A percentile compares a stretch with the other conserved stretches of the same genome.
These are phyloP conservation scores for Nyctalus aviator DNA, from an alignment of 2,797 vertebrate genomes.

Conservation along the genomic window DNA sequence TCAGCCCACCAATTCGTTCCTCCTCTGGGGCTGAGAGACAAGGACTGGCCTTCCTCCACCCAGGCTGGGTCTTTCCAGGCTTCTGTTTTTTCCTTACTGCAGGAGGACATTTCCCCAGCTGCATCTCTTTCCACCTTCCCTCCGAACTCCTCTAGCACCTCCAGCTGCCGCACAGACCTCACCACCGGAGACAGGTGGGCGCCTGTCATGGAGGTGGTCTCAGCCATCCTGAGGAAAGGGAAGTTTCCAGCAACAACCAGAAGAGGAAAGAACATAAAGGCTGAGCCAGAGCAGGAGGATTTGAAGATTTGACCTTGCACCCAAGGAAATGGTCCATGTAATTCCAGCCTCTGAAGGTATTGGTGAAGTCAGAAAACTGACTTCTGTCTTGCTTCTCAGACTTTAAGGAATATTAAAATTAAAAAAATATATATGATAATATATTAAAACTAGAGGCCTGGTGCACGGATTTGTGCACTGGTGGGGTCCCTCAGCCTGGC, in stretches of 20 bases:
- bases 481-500: too few species aligned
- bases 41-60: background rate
- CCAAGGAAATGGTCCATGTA: background rate
- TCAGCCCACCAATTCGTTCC: background rate
- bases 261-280: background rate
- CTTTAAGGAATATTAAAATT: background rate
- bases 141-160: background rate
- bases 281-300: background rate
- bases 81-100: background rate
- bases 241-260: background rate
- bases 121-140: background rate
- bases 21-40: background rate
- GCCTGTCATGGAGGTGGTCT: background rate
- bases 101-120: background rate
- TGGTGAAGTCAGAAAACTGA: background rate
- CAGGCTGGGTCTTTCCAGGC: background rate
- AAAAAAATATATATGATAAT: background rate
- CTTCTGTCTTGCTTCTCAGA: background rate
- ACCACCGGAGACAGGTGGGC: background rate
- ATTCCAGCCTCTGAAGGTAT: background rate
- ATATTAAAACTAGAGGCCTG: too few species aligned
- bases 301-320: background rate
- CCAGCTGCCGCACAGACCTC: fast-evolving
- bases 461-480: too few species aligned
- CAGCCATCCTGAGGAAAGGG: background rate